Evolutionary conservation across 2,113 vertebrate genomes (phyloP).

Genomic region (Rhinopomastus cyanomelas): DNA sequence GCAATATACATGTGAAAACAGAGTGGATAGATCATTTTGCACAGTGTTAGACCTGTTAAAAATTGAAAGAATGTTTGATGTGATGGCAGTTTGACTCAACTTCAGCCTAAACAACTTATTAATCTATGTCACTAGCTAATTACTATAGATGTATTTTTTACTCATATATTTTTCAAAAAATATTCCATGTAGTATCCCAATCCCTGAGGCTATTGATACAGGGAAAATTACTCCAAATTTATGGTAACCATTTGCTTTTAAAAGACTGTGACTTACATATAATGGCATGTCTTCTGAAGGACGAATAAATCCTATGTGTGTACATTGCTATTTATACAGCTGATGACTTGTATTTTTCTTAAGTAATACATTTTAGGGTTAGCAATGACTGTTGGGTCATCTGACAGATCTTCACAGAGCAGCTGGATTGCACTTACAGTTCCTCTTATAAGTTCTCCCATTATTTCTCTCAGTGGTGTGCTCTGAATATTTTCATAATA

Average conservation of each 20-base stretch:
- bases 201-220: background rate
- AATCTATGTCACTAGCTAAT: background rate
- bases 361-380: background rate
- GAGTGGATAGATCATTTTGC: conserved; percentile 41
- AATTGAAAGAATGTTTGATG: conserved; percentile 14
- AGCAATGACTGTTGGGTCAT: background rate
- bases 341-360: no score
- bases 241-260: background rate
- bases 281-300: background rate
- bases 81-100: background rate
- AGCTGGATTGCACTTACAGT: background rate
- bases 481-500: background rate
- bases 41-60: conserved; percentile 26
- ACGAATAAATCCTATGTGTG: background rate
- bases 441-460: background rate
- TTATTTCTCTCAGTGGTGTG: background rate
- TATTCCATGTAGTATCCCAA: background rate
- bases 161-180: background rate
- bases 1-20: background rate
- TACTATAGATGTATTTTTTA: background rate
- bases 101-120: background rate
- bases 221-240: background rate
- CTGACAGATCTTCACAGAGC: background rate
- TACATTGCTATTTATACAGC: background rate
- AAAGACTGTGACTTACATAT: background rate